Conservation (phyloP, 2,113 vertebrate species). For the Mormoops blainvillei region DNA sequence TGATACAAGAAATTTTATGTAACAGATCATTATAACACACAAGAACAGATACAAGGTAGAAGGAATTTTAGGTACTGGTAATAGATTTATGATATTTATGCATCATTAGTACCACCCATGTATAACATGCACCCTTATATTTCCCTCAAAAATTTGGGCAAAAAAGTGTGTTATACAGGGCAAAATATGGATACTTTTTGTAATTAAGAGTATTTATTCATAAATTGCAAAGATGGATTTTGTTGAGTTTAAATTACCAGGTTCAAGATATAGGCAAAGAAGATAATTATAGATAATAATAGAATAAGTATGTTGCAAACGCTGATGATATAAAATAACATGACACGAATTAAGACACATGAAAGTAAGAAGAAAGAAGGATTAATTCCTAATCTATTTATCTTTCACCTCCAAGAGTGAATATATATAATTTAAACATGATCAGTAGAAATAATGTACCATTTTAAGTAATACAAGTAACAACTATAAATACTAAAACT, state of each 20-base stretch:
- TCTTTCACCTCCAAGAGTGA: background rate
- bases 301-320: background rate
- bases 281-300: background rate
- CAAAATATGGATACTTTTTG: background rate
- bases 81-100: too few species aligned
- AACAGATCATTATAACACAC: too few species aligned
- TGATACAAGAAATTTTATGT: too few species aligned
- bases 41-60: too few species aligned
- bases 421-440: background rate
- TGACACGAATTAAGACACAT: background rate
- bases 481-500: background rate
- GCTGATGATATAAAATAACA: background rate
- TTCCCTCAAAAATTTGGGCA: too few species aligned
- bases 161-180: too few species aligned
- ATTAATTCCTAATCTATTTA: background rate
- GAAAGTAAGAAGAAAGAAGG: background rate
- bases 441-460: background rate
- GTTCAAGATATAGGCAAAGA: background rate
- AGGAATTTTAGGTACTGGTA: too few species aligned
- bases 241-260: background rate
- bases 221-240: background rate
- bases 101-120: too few species aligned
- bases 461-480: background rate
- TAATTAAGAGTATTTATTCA: background rate
- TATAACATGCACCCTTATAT: too few species aligned